phyloP scores from a whole-genome alignment of 2,113 vertebrate species.

The Puntigrus tetrazona region DNA sequence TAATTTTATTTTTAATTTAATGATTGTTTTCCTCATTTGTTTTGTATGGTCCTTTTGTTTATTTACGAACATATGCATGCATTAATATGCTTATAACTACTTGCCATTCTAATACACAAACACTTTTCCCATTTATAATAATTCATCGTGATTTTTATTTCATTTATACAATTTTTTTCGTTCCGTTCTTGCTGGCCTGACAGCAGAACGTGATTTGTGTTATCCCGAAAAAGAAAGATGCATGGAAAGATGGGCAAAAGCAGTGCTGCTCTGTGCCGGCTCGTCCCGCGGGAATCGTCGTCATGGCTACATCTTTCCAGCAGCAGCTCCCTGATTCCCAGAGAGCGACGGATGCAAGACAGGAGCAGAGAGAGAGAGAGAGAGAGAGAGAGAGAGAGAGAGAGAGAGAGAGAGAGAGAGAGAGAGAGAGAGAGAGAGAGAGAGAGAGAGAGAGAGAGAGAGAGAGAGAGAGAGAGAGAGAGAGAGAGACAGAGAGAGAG shows the following conservation, averaged over 20 bases:
- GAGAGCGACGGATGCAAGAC: conserved; percentile 3
- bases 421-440: conserved; percentile 52
- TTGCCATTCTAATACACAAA: too few relatives aligned
- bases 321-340: conserved; percentile 60
- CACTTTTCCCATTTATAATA: too few relatives aligned
- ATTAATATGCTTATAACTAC: too few relatives aligned
- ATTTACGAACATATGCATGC: too few relatives aligned
- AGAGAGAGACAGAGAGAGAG: conserved; percentile 53
- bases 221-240: background rate
- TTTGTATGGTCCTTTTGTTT: too few relatives aligned
- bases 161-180: background rate
- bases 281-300: conserved; percentile 69
- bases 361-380: conserved; percentile 49
- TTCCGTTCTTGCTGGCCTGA: background rate
- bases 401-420: conserved; percentile 53
- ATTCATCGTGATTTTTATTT: too few relatives aligned
- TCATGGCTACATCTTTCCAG: conserved; percentile 69
- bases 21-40: too few relatives aligned
- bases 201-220: background rate
- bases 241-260: background rate
- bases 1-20: too few relatives aligned
- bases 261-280: conserved; percentile 51
- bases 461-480: conserved; percentile 56
- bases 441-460: conserved; percentile 32
- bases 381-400: conserved; percentile 53